Percentiles rank a stretch among this genome's conserved stretches.
phyloP scores from a whole-genome alignment of 2,113 vertebrate species.

The Carlito syrichta region DNA sequence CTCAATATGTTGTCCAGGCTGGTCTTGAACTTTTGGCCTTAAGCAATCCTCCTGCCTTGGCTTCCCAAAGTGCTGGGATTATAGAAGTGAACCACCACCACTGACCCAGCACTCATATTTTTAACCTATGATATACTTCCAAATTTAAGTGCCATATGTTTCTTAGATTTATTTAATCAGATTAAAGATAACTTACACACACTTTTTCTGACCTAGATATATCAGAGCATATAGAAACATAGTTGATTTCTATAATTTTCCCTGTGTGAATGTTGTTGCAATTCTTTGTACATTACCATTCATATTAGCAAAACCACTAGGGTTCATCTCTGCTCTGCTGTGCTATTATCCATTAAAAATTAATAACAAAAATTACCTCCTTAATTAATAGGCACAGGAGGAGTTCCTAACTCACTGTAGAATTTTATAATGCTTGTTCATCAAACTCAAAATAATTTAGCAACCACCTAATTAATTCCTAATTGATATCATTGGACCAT shows the following conservation, averaged over 20 bases:
- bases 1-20: too few relatives aligned
- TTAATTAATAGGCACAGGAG: conserved; percentile 80
- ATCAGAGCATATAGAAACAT: background rate
- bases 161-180: background rate
- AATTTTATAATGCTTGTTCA: conserved; percentile 73
- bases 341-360: conserved; percentile 70
- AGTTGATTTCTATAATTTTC: conserved; percentile 15
- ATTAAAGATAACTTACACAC: background rate
- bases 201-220: background rate
- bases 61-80: too few relatives aligned
- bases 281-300: conserved; percentile 41
- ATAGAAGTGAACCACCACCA: too few relatives aligned
- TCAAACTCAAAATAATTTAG: conserved; percentile 78
- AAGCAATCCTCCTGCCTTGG: too few relatives aligned
- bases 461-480: conserved; percentile 77
- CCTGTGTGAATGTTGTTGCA: background rate
- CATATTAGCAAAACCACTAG: conserved; percentile 45
- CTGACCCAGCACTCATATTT: background rate
- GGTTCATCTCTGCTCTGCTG: conserved; percentile 48
- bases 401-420: conserved; percentile 70
- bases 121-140: background rate
- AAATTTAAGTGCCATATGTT: background rate
- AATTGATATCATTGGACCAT: conserved; percentile 75
- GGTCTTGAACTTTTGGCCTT: too few relatives aligned
- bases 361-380: conserved; percentile 79